Base-by-base conservation (phyloP, 2,797 vertebrate genomes). In the Spinibarbus caldwelli region DNA sequence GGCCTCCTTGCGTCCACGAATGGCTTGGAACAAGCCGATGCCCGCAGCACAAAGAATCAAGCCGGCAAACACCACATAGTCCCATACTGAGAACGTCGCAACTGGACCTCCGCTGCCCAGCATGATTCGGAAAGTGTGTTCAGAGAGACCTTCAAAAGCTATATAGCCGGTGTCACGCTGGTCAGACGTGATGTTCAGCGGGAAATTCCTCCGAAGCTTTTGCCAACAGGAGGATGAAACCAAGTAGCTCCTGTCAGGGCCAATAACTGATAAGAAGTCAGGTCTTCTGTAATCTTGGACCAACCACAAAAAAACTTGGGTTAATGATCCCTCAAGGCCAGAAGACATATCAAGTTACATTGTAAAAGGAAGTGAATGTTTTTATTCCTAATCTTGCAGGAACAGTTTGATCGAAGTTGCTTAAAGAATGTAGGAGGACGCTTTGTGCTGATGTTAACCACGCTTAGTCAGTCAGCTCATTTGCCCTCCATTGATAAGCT, bases 1-100 rank as follows among this genome's bases (percentile, higher is more conserved):
- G 83, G 88, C 78, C 12, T 95, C 88, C 85, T 93, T 95, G 2
- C 95, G 94, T 31, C 92, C 68, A 26, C 94, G 90, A 52, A 96
- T 88, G 57, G 96, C 93, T 85, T 95, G 95, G 86, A 95, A 96
- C 78, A 96, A 93, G 10, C 96, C 96, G 0, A 96, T 67, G 52
- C 90, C 92, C 0, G 95, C 93, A 1, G 95, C 86, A 2, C 0
- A 88, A 89, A 96, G 21, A 62, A 96, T 92, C 5, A 86, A 91
- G n/a, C 83, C 94, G 7, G 87, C 93, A 71, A 96, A 96, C 80
- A 96, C 95, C n/a, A 96, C 95, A 92, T 96, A 96, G 86, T 96
- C 96, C 96, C 95, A 96, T 57, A 94, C 93, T 2, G 94, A 93
- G 91, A 96, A 96, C 0, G 89, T 84, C 38, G 92, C 86, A 71